A percentile compares a stretch with the other conserved stretches of the same genome.
Evolutionary conservation across 2,888 invertebrate genomes (phyloP).

Genomic region (Creontiades dilutus): DNA sequence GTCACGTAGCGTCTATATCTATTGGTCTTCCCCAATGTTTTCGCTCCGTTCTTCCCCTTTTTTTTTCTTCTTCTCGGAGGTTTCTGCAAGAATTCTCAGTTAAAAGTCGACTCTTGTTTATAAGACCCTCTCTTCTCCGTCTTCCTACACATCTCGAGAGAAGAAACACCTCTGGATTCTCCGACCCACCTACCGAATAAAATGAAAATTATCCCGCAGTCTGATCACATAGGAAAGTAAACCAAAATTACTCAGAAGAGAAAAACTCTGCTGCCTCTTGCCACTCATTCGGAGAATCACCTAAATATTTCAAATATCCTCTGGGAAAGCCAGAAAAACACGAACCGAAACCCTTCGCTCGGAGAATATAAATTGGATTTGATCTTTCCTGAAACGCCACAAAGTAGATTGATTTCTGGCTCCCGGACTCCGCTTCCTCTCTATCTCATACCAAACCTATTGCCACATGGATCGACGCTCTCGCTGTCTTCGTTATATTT

Average conservation of each 20-base stretch:
- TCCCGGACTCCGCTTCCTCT: background rate
- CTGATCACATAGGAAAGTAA: slow-evolving; percentile 53
- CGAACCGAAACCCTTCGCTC: slow-evolving; percentile 20
- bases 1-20: slow-evolving; percentile 67
- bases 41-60: slow-evolving; percentile 5
- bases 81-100: background rate
- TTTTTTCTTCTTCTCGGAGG: background rate
- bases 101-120: slow-evolving; percentile 50
- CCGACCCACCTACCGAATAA: background rate
- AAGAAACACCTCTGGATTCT: slow-evolving; percentile 1
- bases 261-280: background rate
- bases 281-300: slow-evolving; percentile 15
- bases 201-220: slow-evolving; percentile 37
- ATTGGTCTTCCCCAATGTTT: slow-evolving; percentile 38
- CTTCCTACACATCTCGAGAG: background rate
- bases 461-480: background rate
- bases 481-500: background rate
- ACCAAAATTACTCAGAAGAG: slow-evolving; percentile 44
- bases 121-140: slow-evolving; percentile 13
- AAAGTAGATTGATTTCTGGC: slow-evolving; percentile 52
- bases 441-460: background rate
- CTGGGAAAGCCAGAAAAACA: slow-evolving; percentile 35
- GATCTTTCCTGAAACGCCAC: slow-evolving; percentile 26
- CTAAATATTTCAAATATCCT: slow-evolving; percentile 64
- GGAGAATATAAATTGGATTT: slow-evolving; percentile 61